Base-by-base conservation (phyloP, 37 sponge, comb jelly and placozoan species). In the Aphrocallistes beatrix region DNA sequence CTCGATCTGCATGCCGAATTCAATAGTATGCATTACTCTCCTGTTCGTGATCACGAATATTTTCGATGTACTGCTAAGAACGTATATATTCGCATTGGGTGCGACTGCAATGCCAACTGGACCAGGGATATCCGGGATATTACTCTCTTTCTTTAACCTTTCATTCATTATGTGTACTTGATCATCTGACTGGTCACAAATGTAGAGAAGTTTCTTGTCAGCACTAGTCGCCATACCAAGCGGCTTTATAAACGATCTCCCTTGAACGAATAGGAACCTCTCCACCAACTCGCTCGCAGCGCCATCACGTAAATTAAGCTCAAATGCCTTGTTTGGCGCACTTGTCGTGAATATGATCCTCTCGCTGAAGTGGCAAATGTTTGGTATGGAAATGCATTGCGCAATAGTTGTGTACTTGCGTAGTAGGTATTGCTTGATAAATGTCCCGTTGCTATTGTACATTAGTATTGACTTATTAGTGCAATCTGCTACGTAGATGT, bases 271-370 rank as follows among this genome's bases (percentile, higher is more conserved):
- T 21, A 60, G 25, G 25, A 60, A 60, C 1, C n/a, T 25, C 34
- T 60, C 75, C 6, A 30, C 8, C n/a, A 60, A 3, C 75, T 60
- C 75, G 3, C n/a, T 60, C 8, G n/a, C 75, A 6, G 3, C 21
- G 8, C 34, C 34, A 60, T 60, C 21, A 6, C n/a, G 10, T 19
- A 60, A 25, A 13, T 19, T 25, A 6, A 60, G 32, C n/a, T 60
- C 28, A 30, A 25, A 60, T 60, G 21, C 75, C 21, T 60, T 60
- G 21, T 60, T 60, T 25, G 10, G 28, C 6, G 6, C 45, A 28
- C 75, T 60, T 13, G 75, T 60, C 28, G 75, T 25, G 75, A 60
- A 60, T 60, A 60, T 60, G 10, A 60, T 60, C n/a, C 75, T 60
- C 25, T 60, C 75, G n/a, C 75, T 60, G 75, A 60, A 60, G 34